Evolutionary conservation across 1,140 invertebrate genomes (phyloP).

Genomic region (Drosophila grimshawi): DNA sequence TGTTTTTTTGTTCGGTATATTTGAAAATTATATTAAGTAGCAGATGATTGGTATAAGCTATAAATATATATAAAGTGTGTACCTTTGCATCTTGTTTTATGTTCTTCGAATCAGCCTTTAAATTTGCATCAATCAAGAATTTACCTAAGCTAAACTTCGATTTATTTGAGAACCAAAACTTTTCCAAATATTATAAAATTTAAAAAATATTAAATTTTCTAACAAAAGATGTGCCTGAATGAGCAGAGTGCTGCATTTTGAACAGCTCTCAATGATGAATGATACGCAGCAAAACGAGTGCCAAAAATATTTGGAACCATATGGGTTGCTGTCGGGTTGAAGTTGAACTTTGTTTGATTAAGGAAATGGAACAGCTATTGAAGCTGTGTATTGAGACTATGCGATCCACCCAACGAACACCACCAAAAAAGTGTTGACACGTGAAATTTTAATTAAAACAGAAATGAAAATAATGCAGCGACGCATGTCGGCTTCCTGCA

Average conservation of each 20-base stretch:
- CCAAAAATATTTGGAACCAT: constrained; percentile 29
- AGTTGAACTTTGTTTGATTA: constrained; percentile 30
- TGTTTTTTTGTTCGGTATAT: background rate
- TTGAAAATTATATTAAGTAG: background rate
- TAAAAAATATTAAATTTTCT: no score
- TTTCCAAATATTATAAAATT: no score
- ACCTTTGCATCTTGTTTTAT: background rate
- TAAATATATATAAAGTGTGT: no score
- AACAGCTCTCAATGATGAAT: constrained; percentile 41
- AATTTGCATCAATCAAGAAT: no score
- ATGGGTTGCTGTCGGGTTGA: constrained; percentile 19
- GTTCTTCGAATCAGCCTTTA: no score
- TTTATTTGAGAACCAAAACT: no score
- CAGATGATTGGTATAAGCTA: background rate
- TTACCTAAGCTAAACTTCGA: no score
- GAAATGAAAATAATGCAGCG: constrained; percentile 68
- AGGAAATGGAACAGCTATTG: constrained; percentile 65
- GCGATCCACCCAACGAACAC: constrained; percentile 18
- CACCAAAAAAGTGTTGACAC: constrained; percentile 71
- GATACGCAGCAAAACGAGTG: constrained; percentile 10
- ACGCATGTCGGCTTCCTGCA: constrained; percentile 18
- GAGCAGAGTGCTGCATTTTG: constrained; percentile 9
- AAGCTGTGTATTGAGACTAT: background rate
- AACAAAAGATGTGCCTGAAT: background rate
- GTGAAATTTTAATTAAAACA: constrained; percentile 78